Conservation (phyloP, 1,140 invertebrate genomes). For the Listronotus oregonensis region DNA sequence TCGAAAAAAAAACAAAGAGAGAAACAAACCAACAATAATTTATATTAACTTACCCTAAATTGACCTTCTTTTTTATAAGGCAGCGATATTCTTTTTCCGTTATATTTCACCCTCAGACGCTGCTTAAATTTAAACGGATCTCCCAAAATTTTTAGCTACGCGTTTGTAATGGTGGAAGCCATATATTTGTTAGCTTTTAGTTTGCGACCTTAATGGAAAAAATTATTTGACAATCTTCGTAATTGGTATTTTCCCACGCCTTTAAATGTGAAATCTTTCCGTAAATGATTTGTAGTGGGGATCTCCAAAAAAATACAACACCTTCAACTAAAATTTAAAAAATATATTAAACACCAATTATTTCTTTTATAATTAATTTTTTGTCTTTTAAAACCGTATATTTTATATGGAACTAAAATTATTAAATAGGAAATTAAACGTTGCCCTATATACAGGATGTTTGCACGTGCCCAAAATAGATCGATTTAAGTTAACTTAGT, state of each 20-base stretch:
- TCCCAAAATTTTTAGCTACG: slow-evolving; percentile 77
- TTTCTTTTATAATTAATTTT: too few relatives aligned
- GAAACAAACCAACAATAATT: not conserved
- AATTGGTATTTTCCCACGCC: slow-evolving; percentile 90
- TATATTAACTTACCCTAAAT: slow-evolving; percentile 57
- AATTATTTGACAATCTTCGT: slow-evolving; percentile 78
- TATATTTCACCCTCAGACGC: slow-evolving; percentile 83
- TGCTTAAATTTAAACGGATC: slow-evolving; percentile 84
- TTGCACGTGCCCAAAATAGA: too few relatives aligned
- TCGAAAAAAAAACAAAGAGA: too few relatives aligned
- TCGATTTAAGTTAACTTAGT: too few relatives aligned
- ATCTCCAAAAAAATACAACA: slow-evolving; percentile 91
- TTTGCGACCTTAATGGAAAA: slow-evolving; percentile 86
- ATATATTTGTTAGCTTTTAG: slow-evolving; percentile 66
- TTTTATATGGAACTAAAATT: too few relatives aligned
- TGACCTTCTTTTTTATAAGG: slow-evolving; percentile 53
- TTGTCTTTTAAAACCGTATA: too few relatives aligned
- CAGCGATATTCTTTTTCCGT: slow-evolving; percentile 65
- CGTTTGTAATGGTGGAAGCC: slow-evolving; percentile 84
- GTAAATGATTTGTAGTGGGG: slow-evolving; percentile 92
- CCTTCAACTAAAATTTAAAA: slow-evolving; percentile 69
- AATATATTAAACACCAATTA: too few relatives aligned
- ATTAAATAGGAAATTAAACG: too few relatives aligned
- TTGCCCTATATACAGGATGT: too few relatives aligned
- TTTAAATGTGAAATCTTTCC: slow-evolving; percentile 89